phyloP scores from a whole-genome alignment of 2,113 vertebrate species.

The Macrotus californicus region DNA sequence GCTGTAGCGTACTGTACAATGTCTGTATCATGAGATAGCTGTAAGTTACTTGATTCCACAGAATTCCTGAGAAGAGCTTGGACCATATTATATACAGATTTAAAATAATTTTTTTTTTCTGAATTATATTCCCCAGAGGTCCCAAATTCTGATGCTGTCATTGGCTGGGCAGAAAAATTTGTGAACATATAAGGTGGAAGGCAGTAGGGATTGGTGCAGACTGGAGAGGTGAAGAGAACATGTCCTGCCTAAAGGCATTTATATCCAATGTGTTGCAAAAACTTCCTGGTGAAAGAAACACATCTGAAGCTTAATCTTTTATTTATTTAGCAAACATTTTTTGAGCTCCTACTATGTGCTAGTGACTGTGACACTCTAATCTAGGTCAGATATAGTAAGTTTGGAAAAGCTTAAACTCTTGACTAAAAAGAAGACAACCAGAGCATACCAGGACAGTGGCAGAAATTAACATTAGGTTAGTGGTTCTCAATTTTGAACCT shows the following conservation, averaged over 20 bases:
- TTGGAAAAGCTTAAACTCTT: slow-evolving; percentile 14
- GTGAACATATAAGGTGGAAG: neutral
- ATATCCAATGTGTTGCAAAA: neutral
- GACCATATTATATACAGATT: neutral
- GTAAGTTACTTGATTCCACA: neutral
- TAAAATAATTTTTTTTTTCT: neutral
- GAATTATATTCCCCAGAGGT: neutral
- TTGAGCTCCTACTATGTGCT: neutral
- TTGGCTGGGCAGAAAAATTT: slow-evolving; percentile 1
- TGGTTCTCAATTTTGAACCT: neutral
- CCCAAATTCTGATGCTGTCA: neutral
- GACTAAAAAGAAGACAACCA: neutral
- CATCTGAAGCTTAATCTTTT: neutral
- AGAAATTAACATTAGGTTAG: neutral
- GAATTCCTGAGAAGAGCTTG: neutral
- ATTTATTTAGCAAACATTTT: neutral
- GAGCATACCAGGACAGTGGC: neutral
- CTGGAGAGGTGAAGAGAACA: neutral
- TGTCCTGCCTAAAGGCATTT: neutral
- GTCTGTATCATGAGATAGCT: neutral
- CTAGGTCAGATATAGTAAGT: neutral
- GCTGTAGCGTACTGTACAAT: neutral
- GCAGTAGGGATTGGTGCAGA: neutral
- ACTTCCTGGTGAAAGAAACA: neutral
- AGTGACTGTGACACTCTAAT: neutral